Evolutionary conservation across 1,140 invertebrate genomes (phyloP), one percentile per base, ranked within the genome.

Genomic region (Drosophila equinoxialis): DNA sequence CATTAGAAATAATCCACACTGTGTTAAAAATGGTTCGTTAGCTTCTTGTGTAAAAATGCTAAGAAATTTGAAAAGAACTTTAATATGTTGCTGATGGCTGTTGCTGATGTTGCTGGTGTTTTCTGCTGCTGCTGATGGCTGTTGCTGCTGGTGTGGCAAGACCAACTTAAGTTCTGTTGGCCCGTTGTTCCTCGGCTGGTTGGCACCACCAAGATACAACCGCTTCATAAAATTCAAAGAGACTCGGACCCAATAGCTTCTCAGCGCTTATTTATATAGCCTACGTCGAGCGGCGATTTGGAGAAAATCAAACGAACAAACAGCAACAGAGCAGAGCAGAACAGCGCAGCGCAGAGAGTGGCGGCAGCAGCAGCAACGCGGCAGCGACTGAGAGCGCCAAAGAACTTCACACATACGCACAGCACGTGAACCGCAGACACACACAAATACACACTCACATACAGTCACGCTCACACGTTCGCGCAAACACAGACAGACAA

Each of bases 211-310:
- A 89, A 91, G 90, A 89, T 90, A 91, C 90, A 90, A 91, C 90
- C 90, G 90, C 90, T 91, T 91, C 90, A 91, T 91, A 90, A 84
- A 91, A 90, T 91, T 91, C 87, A 91, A 91, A 91, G 90, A 91
- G 90, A 91, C 90, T 91, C 90, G 87, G 71, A 91, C 79, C 82
- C 77, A 90, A 89, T 90, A 89, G 84, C 90, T 89, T 89, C 90
- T 90, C 90, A 74, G 79, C 85, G 87, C 90, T 91, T 91, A 90
- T 91, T 91, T 91, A 91, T 91, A 91, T 91, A 91, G 90, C 90
- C 90, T 91, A 90, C 81, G 90, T 81, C 77, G 81, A 72, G 86
- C 85, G 85, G 85, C 86, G 68, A 68, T 90, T 90, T 81, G 70
- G 72, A 79, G 72, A 74, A 81, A 89, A 89, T 82, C 72, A 81